Percentiles rank a stretch among this genome's conserved stretches.
Evolutionary conservation across 2,888 invertebrate genomes (phyloP).

Genomic region (Apocheima hispidaria): DNA sequence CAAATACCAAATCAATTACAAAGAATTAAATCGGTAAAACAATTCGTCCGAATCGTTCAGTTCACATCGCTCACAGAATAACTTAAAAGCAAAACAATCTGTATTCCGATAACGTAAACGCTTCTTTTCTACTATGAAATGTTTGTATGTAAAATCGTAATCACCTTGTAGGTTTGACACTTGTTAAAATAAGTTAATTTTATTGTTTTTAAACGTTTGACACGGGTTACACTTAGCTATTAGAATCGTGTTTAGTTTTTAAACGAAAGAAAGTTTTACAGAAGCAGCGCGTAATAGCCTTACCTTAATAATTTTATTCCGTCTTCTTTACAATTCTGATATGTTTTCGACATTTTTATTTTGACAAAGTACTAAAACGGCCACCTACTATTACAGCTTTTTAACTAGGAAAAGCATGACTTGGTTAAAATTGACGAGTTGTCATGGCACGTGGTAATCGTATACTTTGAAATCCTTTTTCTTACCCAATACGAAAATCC

Average conservation of each 20-base stretch:
- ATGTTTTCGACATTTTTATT: not conserved
- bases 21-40: not conserved
- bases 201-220: conserved; percentile 27
- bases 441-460: not conserved
- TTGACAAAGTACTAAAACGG: not conserved
- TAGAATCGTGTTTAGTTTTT: conserved; percentile 24
- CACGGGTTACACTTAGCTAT: conserved; percentile 19
- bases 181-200: conserved; percentile 24
- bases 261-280: not conserved
- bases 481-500: not conserved
- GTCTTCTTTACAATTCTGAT: not conserved
- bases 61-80: conserved; percentile 55
- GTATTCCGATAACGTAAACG: conserved; percentile 10
- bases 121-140: conserved; percentile 13
- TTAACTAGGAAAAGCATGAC: not conserved
- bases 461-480: not conserved
- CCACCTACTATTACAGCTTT: not conserved
- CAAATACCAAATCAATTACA: conserved; percentile 24
- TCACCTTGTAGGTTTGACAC: conserved; percentile 10
- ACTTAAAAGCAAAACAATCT: conserved; percentile 4
- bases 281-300: not conserved
- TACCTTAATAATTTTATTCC: not conserved
- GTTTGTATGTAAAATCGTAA: conserved; percentile 32
- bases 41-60: conserved; percentile 4
- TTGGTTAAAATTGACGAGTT: not conserved